Evolutionary conservation across 2,113 vertebrate genomes (phyloP).

Genomic region (Acinonyx jubatus): DNA sequence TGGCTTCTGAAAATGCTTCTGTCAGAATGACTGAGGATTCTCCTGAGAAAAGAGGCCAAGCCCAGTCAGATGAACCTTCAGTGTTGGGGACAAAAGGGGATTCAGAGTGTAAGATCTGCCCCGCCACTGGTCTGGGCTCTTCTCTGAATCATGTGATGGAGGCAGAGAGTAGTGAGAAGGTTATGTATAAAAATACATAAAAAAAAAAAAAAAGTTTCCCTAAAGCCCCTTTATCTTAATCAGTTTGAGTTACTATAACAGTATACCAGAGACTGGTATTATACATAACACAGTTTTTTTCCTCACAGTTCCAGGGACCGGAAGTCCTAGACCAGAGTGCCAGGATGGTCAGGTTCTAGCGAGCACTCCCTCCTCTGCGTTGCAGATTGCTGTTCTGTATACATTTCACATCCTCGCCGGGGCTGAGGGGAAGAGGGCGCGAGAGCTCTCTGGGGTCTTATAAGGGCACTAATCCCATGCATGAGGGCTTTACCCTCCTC

Average conservation of each 20-base stretch:
- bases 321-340: neutral
- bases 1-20: neutral
- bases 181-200: neutral
- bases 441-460: neutral
- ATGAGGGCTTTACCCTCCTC: neutral
- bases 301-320: neutral
- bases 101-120: neutral
- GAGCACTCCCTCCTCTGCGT: neutral
- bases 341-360: neutral
- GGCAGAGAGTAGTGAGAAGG: neutral
- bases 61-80: neutral
- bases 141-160: neutral
- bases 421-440: too few relatives aligned
- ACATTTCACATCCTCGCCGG: neutral
- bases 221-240: neutral
- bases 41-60: neutral
- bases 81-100: neutral
- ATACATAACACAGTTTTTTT: neutral
- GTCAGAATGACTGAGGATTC: neutral
- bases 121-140: neutral
- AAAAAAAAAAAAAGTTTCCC: neutral
- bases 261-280: neutral
- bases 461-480: neutral
- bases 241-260: neutral
- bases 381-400: neutral